phyloP scores from a whole-genome alignment of 1,140 invertebrate species.

The Delia radicum region DNA sequence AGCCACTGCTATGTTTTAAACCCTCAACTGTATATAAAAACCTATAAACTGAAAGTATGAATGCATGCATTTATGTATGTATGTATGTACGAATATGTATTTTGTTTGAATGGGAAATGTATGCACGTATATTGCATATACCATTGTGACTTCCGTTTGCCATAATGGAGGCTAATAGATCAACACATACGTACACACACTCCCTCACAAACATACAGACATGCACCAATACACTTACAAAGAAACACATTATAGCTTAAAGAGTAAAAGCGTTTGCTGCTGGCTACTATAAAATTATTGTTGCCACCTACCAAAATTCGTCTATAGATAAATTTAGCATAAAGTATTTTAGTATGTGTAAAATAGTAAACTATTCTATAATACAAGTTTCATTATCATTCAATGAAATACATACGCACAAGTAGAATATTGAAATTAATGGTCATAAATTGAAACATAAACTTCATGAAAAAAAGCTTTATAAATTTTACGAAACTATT shows the following conservation, averaged over 20 bases:
- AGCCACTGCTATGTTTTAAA: background rate
- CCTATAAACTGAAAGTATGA: background rate
- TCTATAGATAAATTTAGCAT: background rate
- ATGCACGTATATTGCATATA: background rate
- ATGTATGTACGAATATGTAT: background rate
- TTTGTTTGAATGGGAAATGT: background rate
- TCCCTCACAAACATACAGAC: background rate
- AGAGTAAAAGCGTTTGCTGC: background rate
- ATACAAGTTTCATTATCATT: background rate
- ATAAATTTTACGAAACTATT: no score
- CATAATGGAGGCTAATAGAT: conserved; percentile 9
- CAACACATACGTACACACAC: background rate
- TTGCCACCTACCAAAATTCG: background rate
- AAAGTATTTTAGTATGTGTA: background rate
- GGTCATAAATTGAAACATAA: no score
- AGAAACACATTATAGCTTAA: background rate
- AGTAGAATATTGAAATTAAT: no score
- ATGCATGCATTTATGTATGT: background rate
- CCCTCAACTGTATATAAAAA: background rate
- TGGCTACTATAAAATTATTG: background rate
- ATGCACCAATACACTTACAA: background rate
- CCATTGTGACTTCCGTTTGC: conserved; percentile 12
- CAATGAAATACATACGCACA: no score
- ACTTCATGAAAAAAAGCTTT: no score
- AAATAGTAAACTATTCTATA: background rate